These are phyloP conservation scores for Pristis pectinata DNA, from an alignment of 2,797 vertebrate genomes.

Conservation along the genomic window DNA sequence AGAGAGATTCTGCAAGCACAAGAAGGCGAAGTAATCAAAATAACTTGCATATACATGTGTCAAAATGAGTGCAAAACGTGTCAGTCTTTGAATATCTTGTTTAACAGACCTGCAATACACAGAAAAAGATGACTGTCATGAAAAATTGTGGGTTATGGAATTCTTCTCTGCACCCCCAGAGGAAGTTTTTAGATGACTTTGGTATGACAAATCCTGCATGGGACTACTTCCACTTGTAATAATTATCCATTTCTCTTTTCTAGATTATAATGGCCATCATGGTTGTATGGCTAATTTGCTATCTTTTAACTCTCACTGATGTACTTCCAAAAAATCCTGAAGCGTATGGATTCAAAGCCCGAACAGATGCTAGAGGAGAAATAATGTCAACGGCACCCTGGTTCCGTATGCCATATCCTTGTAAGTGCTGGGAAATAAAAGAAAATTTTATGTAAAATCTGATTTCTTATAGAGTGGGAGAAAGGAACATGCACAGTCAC, in stretches of 20 bases:
- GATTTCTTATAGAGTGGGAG: too few relatives aligned
- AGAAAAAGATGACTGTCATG: not conserved
- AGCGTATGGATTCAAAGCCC: conserved; percentile 76
- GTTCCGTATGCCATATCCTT: conserved; percentile 92
- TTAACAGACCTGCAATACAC: not conserved
- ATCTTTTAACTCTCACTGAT: conserved; percentile 71
- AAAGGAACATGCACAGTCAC: not conserved
- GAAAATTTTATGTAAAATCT: not conserved
- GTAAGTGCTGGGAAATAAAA: conserved; percentile 58
- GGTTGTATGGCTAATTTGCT: conserved; percentile 84
- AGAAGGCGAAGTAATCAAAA: not conserved
- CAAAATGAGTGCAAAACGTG: not conserved
- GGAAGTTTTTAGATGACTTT: not conserved
- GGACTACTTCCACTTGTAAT: not conserved
- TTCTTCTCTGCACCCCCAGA: not conserved
- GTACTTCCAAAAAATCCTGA: conserved; percentile 65
- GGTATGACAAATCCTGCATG: not conserved
- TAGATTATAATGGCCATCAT: conserved; percentile 87
- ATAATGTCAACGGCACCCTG: conserved; percentile 82
- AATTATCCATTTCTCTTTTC: conserved; percentile 15
- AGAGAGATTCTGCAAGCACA: not conserved
- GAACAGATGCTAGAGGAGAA: conserved; percentile 83
- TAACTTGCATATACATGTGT: not conserved
- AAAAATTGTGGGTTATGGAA: not conserved
- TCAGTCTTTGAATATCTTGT: not conserved